These are phyloP conservation scores for Lophotriccus pileatus DNA, from an alignment of 2,797 vertebrate species.

Conservation along the genomic window DNA sequence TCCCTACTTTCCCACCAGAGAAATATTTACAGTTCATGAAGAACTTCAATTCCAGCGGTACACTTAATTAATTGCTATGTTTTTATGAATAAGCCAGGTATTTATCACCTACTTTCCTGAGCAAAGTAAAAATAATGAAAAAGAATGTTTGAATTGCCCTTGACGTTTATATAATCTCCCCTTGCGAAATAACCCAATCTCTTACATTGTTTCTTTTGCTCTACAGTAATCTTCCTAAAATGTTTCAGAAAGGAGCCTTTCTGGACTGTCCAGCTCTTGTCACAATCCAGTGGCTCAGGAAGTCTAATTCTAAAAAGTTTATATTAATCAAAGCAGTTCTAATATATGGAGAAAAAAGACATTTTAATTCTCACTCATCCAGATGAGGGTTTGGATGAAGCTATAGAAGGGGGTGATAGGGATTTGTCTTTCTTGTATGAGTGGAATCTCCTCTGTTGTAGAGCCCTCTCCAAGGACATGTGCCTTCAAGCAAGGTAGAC, in stretches of 20 bases:
- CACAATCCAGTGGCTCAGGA: not conserved
- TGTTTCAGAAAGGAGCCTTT: not conserved
- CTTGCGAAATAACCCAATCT: not conserved
- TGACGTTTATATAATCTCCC: not conserved
- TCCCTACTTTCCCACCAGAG: not conserved
- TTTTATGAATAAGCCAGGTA: not conserved
- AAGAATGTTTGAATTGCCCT: not conserved
- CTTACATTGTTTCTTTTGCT: not conserved
- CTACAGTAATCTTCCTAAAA: not conserved
- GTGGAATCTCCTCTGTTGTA: not conserved
- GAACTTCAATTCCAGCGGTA: not conserved
- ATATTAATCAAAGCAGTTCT: not conserved
- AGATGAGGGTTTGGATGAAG: fast-evolving
- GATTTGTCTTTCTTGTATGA: fast-evolving
- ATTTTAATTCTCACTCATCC: not conserved
- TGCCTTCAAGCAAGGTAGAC: not conserved
- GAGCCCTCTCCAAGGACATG: not conserved
- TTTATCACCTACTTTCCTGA: not conserved
- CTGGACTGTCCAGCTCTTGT: not conserved
- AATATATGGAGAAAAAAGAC: not conserved
- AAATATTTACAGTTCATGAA: not conserved
- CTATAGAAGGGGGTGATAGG: not conserved
- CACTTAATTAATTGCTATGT: not conserved
- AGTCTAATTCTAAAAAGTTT: not conserved
- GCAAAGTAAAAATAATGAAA: not conserved